These are phyloP conservation scores for Cacoxenus indagator DNA, from an alignment of 2,888 invertebrate species.

Conservation along the genomic window DNA sequence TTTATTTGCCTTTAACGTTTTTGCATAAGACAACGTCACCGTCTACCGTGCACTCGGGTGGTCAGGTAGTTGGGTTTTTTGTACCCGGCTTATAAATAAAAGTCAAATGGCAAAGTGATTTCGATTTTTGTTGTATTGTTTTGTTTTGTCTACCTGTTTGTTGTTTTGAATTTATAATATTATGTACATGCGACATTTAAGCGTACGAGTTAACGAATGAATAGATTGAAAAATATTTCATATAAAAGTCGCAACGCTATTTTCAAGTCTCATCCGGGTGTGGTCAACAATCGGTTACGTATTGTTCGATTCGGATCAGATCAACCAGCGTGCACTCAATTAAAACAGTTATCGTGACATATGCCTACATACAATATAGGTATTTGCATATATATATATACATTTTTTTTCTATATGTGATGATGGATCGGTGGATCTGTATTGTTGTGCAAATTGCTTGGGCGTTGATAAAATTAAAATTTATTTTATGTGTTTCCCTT, in stretches of 20 bases:
- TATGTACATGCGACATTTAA: neutral
- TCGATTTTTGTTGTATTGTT: neutral
- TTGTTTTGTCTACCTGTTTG: too few species aligned
- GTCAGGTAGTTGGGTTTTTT: too few species aligned
- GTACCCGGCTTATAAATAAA: too few species aligned
- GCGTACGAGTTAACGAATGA: neutral
- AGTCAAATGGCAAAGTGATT: too few species aligned
- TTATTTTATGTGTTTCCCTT: neutral
- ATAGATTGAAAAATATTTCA: neutral
- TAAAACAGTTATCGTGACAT: neutral
- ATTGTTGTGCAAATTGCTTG: neutral
- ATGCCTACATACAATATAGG: neutral
- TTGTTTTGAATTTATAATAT: neutral
- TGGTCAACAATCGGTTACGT: neutral
- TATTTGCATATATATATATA: neutral
- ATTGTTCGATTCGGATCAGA: neutral
- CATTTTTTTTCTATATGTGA: neutral
- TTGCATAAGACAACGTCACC: too few species aligned
- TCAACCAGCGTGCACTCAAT: neutral
- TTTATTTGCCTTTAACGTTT: too few species aligned
- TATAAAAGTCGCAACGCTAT: too few species aligned
- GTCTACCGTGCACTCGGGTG: too few species aligned
- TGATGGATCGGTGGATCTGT: neutral
- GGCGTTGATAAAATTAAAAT: conserved; percentile 4
- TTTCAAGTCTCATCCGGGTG: neutral